These are phyloP conservation scores for Macrochelys suwanniensis DNA, from an alignment of 2,797 vertebrate genomes.

Conservation along the genomic window DNA sequence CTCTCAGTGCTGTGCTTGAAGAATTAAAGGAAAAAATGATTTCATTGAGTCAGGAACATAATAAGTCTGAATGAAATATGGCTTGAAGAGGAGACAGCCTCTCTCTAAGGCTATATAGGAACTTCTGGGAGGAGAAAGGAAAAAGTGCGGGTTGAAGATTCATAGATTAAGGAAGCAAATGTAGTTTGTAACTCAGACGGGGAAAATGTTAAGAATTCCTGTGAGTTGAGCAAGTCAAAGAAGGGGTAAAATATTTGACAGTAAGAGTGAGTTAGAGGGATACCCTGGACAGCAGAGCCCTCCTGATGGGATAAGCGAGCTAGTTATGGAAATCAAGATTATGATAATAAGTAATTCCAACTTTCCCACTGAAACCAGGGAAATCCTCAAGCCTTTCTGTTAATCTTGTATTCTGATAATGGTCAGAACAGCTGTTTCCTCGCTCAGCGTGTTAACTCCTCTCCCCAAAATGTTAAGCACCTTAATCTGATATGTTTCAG, in stretches of 20 bases:
- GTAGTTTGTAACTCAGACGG: not conserved
- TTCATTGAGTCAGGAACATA: not conserved
- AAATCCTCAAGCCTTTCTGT: not conserved
- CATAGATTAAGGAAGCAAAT: not conserved
- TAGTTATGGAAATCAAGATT: not conserved
- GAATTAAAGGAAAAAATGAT: not conserved
- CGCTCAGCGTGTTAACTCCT: not conserved
- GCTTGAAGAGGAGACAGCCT: not conserved
- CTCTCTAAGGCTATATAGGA: not conserved
- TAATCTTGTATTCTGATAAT: not conserved
- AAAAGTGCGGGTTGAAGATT: not conserved
- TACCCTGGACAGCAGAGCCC: not conserved
- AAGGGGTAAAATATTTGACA: rapidly evolving
- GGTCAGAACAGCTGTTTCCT: not conserved
- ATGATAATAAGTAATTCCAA: not conserved
- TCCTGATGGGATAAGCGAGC: not conserved
- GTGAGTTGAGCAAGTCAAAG: not conserved
- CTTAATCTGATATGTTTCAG: not conserved
- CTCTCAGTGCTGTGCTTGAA: not conserved
- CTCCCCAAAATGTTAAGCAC: not conserved
- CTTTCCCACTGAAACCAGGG: not conserved
- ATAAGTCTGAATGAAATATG: not conserved
- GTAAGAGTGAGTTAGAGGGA: not conserved
- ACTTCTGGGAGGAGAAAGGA: not conserved
- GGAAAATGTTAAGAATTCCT: not conserved